These are phyloP conservation scores for Tyrophagus putrescentiae DNA, from an alignment of 1,140 invertebrate genomes.

Conservation along the genomic window DNA sequence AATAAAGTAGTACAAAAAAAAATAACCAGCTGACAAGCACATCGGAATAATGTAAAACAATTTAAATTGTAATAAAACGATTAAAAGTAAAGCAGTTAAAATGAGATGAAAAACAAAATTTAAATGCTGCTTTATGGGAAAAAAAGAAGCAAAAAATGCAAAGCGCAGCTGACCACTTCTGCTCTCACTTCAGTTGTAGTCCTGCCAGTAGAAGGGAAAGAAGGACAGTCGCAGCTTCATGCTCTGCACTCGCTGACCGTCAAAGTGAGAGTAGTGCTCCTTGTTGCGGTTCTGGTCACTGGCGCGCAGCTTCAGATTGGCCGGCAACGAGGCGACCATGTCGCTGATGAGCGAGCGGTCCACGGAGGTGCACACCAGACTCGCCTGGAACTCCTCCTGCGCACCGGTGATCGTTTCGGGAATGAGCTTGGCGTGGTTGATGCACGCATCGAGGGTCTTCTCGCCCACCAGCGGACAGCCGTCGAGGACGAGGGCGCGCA, in stretches of 20 bases:
- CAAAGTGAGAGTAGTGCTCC: constrained; percentile 12
- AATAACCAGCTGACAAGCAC: too few species aligned
- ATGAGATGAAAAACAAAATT: too few species aligned
- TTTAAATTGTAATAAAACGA: too few species aligned
- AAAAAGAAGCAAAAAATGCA: too few species aligned
- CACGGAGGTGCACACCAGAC: neutral
- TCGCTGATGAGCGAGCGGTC: neutral
- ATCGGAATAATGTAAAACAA: too few species aligned
- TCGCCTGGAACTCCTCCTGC: neutral
- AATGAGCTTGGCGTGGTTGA: neutral
- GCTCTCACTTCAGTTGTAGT: constrained; percentile 17
- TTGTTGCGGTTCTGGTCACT: constrained; percentile 1
- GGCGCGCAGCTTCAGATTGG: constrained; percentile 5
- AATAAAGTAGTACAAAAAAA: too few species aligned
- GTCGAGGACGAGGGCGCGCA: constrained; percentile 3
- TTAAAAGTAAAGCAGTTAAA: too few species aligned
- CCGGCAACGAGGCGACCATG: neutral
- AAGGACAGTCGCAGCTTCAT: neutral
- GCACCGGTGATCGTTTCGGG: neutral
- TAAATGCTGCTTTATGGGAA: too few species aligned
- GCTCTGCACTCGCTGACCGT: neutral
- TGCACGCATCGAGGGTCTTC: neutral
- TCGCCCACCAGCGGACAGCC: constrained; percentile 8
- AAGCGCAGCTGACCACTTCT: too few species aligned
- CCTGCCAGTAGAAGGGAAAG: constrained; percentile 17